Evolutionary conservation across 2,797 vertebrate species (phyloP).

Genomic region (Cirrhinus mrigala): DNA sequence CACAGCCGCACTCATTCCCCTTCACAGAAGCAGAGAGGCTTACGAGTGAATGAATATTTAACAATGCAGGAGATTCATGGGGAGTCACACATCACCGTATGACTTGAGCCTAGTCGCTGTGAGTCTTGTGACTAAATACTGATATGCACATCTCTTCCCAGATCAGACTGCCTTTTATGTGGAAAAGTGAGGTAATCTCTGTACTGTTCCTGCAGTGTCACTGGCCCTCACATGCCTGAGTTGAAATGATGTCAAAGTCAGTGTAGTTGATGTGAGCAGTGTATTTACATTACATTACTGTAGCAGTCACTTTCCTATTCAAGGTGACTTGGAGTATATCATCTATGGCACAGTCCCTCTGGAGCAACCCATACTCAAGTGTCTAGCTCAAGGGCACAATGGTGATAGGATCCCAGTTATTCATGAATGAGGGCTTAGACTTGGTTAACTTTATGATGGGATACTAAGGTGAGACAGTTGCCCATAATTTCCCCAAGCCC

Average conservation of each 20-base stretch:
- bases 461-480: neutral
- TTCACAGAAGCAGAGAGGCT: neutral
- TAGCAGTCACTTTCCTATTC: conserved; percentile 4
- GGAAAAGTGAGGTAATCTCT: neutral
- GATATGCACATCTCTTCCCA: conserved; percentile 12
- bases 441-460: neutral
- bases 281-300: neutral
- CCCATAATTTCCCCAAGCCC: neutral
- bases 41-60: conserved; percentile 15
- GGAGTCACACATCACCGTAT: neutral
- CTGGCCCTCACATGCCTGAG: neutral
- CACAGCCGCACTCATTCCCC: neutral
- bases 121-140: conserved; percentile 7
- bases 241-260: conserved; percentile 9
- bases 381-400: conserved; percentile 7
- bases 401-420: neutral
- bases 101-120: neutral
- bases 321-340: conserved; percentile 10
- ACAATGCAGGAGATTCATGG: conserved; percentile 9
- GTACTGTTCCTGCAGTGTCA: neutral
- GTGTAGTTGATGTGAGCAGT: too few relatives aligned
- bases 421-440: neutral
- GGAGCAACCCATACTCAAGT: neutral
- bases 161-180: neutral
- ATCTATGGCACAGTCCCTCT: neutral